Conservation (phyloP, 2,113 vertebrate species). For the Vidua macroura region DNA sequence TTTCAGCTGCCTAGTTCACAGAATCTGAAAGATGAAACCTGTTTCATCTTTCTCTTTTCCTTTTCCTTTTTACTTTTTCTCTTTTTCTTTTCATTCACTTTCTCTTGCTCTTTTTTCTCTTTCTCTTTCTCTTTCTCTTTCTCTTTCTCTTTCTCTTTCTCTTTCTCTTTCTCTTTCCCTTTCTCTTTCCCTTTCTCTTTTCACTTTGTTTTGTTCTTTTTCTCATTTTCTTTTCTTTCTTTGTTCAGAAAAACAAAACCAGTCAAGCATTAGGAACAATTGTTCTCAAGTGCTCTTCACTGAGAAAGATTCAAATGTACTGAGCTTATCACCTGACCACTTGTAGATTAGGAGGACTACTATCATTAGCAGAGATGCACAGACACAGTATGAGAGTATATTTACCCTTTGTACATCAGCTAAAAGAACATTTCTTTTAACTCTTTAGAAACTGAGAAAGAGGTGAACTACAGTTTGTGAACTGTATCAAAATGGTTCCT, state of each 20-base stretch:
- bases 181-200: too few species aligned
- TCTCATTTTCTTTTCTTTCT: accelerated
- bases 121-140: accelerated
- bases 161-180: too few species aligned
- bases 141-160: too few species aligned
- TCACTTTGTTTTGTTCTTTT: not conserved
- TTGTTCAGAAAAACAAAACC: not conserved
- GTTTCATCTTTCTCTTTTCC: not conserved
- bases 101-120: accelerated
- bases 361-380: not conserved
- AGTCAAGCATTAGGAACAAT: not conserved
- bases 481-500: not conserved
- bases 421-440: not conserved
- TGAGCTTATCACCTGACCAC: not conserved
- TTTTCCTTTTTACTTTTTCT: accelerated
- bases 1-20: not conserved
- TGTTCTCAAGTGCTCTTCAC: not conserved
- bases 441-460: not conserved
- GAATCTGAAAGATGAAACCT: not conserved
- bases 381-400: not conserved
- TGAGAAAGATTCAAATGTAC: not conserved
- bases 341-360: not conserved
- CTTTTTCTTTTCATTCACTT: accelerated
- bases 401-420: not conserved
- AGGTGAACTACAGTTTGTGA: not conserved